Evolutionary conservation across 2,113 vertebrate species (phyloP), one percentile per base, ranked within the genome.

Genomic region (Xenopus laevis): DNA sequence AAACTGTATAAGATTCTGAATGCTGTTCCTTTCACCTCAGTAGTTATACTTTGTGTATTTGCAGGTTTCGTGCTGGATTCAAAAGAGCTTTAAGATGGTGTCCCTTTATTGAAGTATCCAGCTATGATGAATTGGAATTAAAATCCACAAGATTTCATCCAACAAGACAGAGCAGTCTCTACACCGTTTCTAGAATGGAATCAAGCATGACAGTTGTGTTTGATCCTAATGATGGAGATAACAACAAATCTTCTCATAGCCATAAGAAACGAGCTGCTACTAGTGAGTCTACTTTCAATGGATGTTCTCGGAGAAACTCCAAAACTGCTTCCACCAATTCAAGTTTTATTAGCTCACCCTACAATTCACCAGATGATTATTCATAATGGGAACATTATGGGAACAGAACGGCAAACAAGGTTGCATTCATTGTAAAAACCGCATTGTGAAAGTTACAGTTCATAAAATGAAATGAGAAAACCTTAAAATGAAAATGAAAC

Each of bases 61-160:
- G 58, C 65, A 99, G 97, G 83, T 99, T 99, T 79, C 90, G 97
- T 65, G 96, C 95, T 0, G 97, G 97, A 47, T 99, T 99, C 85
- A 99, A 97, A 85, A 81, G 82, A 73, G 97, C 91, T 0, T 95
- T 99, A 71, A 92, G 91, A 63, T 99, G 97, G 95, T 99, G 97
- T 65, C 97, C 97, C 0, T 99, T 98, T 82, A 89, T 98, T 60
- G 87, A 93, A 47, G 86, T 98, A 59, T 98, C 97, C 40, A 94
- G 89, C 85, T 93, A 92, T 0, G 96, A 99, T 0, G 94, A 98
- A 81, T 77, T 98, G 72, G 95, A 99, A 79, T 92, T 99, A 0
- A 92, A 92, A 72, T 82, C 87, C 18, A 92, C 92, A 4, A 88
- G 93, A 52, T 91, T 95, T 44, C 92, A 93, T 47, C 92, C 94